Evolutionary conservation across 2,888 invertebrate species (phyloP).

Genomic region (Operophtera brumata): DNA sequence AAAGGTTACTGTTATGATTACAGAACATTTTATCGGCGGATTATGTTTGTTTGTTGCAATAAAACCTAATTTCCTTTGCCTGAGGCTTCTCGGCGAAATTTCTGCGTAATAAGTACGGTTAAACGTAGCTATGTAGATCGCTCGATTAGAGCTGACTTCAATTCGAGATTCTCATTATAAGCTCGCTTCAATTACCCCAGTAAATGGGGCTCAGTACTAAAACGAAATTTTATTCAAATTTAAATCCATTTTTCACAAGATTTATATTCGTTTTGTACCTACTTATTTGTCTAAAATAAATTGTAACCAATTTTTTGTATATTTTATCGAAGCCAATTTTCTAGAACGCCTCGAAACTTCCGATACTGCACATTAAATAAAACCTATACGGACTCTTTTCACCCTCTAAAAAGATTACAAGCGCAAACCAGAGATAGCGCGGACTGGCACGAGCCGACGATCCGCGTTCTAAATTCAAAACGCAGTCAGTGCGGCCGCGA

Average conservation of each 20-base stretch:
- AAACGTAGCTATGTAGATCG: conserved; percentile 12
- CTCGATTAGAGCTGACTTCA: conserved; percentile 14
- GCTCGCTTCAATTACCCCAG: not conserved
- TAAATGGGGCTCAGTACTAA: not conserved
- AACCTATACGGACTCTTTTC: conserved; percentile 34
- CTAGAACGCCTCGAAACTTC: conserved; percentile 7
- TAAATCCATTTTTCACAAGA: not conserved
- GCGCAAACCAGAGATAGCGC: conserved; percentile 65
- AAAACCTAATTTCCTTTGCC: conserved; percentile 18
- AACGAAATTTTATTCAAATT: not conserved
- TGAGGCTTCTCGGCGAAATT: not conserved
- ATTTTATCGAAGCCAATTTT: no score
- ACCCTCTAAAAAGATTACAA: conserved; percentile 54
- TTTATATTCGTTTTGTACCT: not conserved
- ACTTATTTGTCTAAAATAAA: not conserved
- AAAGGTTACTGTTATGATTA: conserved; percentile 21
- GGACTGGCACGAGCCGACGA: conserved; percentile 64
- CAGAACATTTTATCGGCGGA: conserved; percentile 2
- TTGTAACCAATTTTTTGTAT: conserved; percentile 4
- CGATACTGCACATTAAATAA: conserved; percentile 21
- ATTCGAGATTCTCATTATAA: conserved; percentile 13
- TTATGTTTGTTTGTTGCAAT: conserved; percentile 14
- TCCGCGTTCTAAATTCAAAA: conserved; percentile 61
- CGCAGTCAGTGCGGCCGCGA: conserved; percentile 62
- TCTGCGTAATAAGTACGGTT: conserved; percentile 7